Evolutionary conservation across 2,113 vertebrate species (phyloP).

Genomic region (Etheostoma spectabile): DNA sequence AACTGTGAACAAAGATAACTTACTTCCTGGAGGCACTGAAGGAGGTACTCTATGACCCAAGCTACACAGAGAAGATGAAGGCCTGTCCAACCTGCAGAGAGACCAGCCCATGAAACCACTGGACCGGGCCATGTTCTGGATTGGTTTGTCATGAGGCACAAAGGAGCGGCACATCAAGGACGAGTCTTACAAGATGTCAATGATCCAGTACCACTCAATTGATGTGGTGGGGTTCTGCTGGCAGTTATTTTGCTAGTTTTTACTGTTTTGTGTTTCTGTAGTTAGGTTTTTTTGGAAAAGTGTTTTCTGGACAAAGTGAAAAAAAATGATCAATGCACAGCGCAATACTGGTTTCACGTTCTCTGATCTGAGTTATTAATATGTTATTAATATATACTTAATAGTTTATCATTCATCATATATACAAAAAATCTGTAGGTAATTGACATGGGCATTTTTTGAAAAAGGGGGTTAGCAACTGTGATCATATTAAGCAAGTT

Average conservation of each 20-base stretch:
- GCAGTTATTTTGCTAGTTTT: neutral
- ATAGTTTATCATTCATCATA: too few species aligned
- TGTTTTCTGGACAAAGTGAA: slow-evolving; percentile 64
- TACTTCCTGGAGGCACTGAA: slow-evolving; percentile 67
- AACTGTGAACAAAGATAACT: slow-evolving; percentile 59
- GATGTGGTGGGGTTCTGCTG: slow-evolving; percentile 62
- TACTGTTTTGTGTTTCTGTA: neutral
- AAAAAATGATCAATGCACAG: too few species aligned
- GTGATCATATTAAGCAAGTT: too few species aligned
- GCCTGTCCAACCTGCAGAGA: slow-evolving; percentile 68
- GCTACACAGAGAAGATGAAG: slow-evolving; percentile 71
- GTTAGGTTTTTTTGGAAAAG: slow-evolving; percentile 24
- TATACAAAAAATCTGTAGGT: too few species aligned
- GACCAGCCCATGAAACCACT: slow-evolving; percentile 76
- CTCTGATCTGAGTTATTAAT: too few species aligned
- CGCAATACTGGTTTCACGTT: too few species aligned
- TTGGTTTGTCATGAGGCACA: too few species aligned
- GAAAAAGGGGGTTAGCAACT: too few species aligned
- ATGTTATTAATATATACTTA: too few species aligned
- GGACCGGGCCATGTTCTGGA: too few species aligned
- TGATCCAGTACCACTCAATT: slow-evolving; percentile 60
- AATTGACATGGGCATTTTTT: too few species aligned
- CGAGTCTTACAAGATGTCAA: slow-evolving; percentile 76
- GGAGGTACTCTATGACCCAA: slow-evolving; percentile 63
- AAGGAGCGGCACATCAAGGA: too few species aligned